Evolutionary conservation across 2,113 vertebrate genomes (phyloP).

Genomic region (Calyptommatus sinebrachiatus): DNA sequence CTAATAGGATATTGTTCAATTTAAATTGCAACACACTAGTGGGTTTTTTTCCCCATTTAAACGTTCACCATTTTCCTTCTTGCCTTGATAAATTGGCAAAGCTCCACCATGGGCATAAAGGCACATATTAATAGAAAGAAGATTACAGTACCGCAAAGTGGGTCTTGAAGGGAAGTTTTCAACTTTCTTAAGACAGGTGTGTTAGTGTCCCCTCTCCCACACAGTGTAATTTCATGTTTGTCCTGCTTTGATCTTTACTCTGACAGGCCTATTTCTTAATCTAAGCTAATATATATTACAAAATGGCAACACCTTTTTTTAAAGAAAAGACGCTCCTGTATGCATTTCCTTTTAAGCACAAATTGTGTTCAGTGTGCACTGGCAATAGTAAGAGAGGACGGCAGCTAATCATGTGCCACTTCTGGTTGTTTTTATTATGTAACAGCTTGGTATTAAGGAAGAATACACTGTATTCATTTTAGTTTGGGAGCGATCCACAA

Average conservation of each 20-base stretch:
- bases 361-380: slow-evolving; percentile 48
- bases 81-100: slow-evolving; percentile 28
- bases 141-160: neutral
- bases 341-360: slow-evolving; percentile 30
- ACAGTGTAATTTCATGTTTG: slow-evolving; percentile 18
- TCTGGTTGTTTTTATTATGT: slow-evolving; percentile 48
- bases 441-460: slow-evolving; percentile 53
- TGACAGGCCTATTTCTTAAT: slow-evolving; percentile 39
- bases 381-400: slow-evolving; percentile 46
- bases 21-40: slow-evolving; percentile 36
- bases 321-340: slow-evolving; percentile 18
- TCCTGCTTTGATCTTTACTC: slow-evolving; percentile 40
- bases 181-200: slow-evolving; percentile 43
- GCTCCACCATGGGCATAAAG: slow-evolving; percentile 24
- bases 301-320: slow-evolving; percentile 1
- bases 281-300: neutral
- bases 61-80: slow-evolving; percentile 49
- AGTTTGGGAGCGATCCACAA: slow-evolving; percentile 23
- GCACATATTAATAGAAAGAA: slow-evolving; percentile 13
- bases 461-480: slow-evolving; percentile 49
- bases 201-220: neutral
- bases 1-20: slow-evolving; percentile 26
- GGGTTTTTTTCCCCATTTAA: slow-evolving; percentile 23
- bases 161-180: slow-evolving; percentile 47
- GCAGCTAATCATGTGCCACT: slow-evolving; percentile 52